Evolutionary conservation across 1,140 invertebrate genomes (phyloP), one percentile per base, ranked within the genome.

Genomic region (Drosophila azteca): DNA sequence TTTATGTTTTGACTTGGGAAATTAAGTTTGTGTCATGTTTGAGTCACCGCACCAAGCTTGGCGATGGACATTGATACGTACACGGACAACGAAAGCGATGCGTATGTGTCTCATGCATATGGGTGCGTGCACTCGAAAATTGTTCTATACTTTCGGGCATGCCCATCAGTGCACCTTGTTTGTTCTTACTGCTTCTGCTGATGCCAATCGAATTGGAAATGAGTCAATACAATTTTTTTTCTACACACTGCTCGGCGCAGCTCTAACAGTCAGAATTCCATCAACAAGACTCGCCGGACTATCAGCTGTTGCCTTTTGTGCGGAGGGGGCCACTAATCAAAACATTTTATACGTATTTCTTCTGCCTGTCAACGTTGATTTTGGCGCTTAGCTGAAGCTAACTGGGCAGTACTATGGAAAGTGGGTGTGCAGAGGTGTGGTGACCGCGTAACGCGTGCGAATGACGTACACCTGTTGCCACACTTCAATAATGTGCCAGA

Each of bases 1-100:
- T 84, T 64, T 55, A 53, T 72, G 69, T 69, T 66, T 66, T 76
- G 67, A 71, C 82, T 79, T 87, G 79, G 82, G 82, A 87, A 87
- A 87, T 87, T 87, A 83, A 88, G 82, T 88, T 87, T 81, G 79
- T 88, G 82, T 87, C 82, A 87, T 87, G 75, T 87, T 72, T 83
- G 75, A 77, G 83, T 79, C 82, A 76, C 77, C 55, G 29, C 60
- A 29, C 45, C 65, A 59, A 80, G 60, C 62, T 46, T 48, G 65
- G 31, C 48, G 44, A 66, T 43, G 48, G n/a, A 48, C 22, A 8
- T 8, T 6, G 17, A 46, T 5, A 46, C 6, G 51, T 48, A 48
- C 29, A 22, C 43, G 9, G 11, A 8, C 11, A 65, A 80, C 7
- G 7, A 3, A 35, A 3, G 31, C 79, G 50, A 48, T 54, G 79